Conservation (phyloP, 2,888 invertebrate genomes). For the Cartodere bifasciata region DNA sequence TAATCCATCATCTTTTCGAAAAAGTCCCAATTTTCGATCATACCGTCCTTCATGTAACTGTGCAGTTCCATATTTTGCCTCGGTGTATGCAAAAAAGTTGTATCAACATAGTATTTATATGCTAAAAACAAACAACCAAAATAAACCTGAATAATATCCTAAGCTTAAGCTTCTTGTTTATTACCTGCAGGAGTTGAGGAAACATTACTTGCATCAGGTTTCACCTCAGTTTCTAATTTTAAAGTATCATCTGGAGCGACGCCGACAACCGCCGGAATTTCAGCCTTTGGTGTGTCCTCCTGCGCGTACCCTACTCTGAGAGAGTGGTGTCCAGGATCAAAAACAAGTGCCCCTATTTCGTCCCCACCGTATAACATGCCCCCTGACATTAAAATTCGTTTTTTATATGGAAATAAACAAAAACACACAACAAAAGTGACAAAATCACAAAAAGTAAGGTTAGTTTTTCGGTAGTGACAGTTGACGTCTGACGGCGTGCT, state of each 20-base stretch:
- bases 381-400: constrained; percentile 43
- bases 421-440: too few species aligned
- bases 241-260: constrained; percentile 58
- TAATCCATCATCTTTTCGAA: constrained; percentile 95
- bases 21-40: constrained; percentile 98
- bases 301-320: constrained; percentile 89
- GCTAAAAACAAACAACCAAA: constrained; percentile 20
- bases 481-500: too few species aligned
- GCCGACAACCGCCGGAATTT: constrained; percentile 89
- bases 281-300: constrained; percentile 98
- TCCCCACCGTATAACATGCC: constrained; percentile 88
- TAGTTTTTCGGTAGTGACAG: too few species aligned
- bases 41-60: constrained; percentile 94
- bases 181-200: constrained; percentile 24
- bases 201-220: constrained; percentile 47
- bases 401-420: too few species aligned
- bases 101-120: constrained; percentile 78
- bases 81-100: constrained; percentile 83
- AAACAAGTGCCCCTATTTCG: constrained; percentile 96
- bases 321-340: constrained; percentile 90
- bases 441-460: too few species aligned
- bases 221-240: constrained; percentile 62
- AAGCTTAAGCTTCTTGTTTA: not conserved
- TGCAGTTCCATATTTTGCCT: constrained; percentile 78
- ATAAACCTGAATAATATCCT: not conserved